Evolutionary conservation across 2,888 invertebrate genomes (phyloP).

Genomic region (Unio pictorum): DNA sequence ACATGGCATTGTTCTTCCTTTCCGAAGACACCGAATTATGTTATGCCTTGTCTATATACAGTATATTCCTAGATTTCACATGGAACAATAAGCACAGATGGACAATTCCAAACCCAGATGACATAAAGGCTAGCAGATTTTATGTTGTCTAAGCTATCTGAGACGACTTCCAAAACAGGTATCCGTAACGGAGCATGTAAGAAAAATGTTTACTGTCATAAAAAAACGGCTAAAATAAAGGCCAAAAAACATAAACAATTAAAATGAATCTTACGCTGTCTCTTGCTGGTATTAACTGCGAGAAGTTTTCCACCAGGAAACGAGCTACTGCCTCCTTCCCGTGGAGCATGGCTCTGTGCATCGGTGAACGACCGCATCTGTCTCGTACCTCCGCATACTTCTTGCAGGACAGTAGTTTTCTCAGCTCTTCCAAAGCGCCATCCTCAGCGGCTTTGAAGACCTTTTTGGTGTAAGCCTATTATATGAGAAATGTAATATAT

Average conservation of each 20-base stretch:
- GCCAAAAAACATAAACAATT: background rate
- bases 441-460: slow-evolving; percentile 60
- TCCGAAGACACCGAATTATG: too few relatives aligned
- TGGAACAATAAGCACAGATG: too few relatives aligned
- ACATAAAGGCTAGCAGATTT: too few relatives aligned
- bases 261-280: slow-evolving; percentile 60
- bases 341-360: slow-evolving; percentile 62
- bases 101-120: too few relatives aligned
- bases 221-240: background rate
- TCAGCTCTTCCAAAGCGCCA: slow-evolving; percentile 53
- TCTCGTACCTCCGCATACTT: slow-evolving; percentile 59
- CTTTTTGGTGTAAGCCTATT: slow-evolving; percentile 50
- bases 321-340: slow-evolving; percentile 44
- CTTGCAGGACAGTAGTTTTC: slow-evolving; percentile 59
- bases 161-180: too few relatives aligned
- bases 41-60: too few relatives aligned
- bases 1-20: too few relatives aligned
- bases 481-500: background rate
- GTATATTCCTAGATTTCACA: too few relatives aligned
- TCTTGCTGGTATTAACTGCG: slow-evolving; percentile 50
- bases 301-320: slow-evolving; percentile 59
- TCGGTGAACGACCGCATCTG: slow-evolving; percentile 61
- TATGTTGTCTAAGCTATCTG: too few relatives aligned
- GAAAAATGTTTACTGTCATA: too few relatives aligned
- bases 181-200: too few relatives aligned